Evolutionary conservation across 2,113 vertebrate species (phyloP).

Genomic region (Cochlearius cochlearius): DNA sequence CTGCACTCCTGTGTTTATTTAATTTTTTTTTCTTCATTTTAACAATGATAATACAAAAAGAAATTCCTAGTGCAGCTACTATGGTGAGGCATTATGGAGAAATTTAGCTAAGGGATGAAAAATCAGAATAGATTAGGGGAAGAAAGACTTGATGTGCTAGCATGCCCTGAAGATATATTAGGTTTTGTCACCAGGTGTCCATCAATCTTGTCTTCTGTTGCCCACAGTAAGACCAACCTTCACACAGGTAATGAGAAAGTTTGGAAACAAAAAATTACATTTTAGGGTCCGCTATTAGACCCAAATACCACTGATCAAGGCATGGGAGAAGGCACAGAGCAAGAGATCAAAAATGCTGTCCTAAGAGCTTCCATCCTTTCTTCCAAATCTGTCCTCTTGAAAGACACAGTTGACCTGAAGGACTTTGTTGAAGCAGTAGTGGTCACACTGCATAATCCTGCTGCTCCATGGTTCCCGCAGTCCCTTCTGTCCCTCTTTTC

Average conservation of each 20-base stretch:
- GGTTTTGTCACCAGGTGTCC: background rate
- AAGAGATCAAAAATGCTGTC: accelerated
- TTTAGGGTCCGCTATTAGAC: background rate
- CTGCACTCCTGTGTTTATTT: background rate
- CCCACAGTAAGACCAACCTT: too few species aligned
- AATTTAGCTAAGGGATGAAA: background rate
- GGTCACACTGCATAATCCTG: background rate
- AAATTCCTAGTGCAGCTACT: background rate
- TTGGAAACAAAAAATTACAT: background rate
- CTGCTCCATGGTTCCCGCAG: background rate
- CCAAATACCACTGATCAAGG: background rate
- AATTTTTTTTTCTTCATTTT: background rate
- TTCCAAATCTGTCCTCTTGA: too few species aligned
- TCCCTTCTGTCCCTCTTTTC: background rate
- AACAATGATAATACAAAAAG: background rate
- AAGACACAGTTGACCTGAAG: background rate
- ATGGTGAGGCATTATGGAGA: background rate
- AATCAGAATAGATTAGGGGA: background rate
- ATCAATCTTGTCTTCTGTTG: background rate
- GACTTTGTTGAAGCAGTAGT: background rate
- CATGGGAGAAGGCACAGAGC: background rate
- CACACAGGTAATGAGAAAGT: background rate
- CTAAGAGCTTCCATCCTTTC: background rate
- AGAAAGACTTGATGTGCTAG: background rate
- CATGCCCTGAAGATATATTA: background rate